Conservation (phyloP, 2,888 invertebrate species). For the Chirona hameri region DNA sequence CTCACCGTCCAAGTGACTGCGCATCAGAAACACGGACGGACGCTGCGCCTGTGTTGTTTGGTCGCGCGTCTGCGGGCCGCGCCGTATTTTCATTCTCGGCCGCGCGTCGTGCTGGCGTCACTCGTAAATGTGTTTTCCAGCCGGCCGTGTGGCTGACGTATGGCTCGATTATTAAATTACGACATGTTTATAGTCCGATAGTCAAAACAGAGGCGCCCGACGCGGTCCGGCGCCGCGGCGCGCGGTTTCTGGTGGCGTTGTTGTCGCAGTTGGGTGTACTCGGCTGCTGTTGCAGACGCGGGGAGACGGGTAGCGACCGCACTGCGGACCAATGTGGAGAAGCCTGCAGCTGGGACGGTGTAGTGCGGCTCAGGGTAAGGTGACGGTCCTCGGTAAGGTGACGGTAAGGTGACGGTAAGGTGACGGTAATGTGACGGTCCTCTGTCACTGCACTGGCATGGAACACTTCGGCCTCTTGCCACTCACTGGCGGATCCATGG, state of each 20-base stretch:
- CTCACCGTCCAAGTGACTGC: not conserved
- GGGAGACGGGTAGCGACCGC: not conserved
- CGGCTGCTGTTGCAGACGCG: not conserved
- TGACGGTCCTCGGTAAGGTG: too few relatives aligned
- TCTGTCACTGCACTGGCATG: too few relatives aligned
- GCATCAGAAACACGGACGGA: not conserved
- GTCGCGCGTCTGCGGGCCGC: not conserved
- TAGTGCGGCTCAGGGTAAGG: too few relatives aligned
- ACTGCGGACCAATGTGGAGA: too few relatives aligned
- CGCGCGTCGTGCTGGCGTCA: not conserved
- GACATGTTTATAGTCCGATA: conserved; percentile 4
- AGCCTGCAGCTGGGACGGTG: too few relatives aligned
- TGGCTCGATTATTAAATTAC: conserved; percentile 4
- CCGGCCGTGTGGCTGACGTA: not conserved
- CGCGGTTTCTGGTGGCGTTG: not conserved
- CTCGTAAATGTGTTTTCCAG: conserved; percentile 22
- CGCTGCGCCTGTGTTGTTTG: not conserved
- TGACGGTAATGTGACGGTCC: too few relatives aligned
- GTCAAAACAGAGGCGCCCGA: not conserved
- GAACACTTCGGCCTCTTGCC: too few relatives aligned
- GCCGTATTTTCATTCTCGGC: not conserved
- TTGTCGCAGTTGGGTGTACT: not conserved
- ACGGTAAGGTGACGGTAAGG: too few relatives aligned
- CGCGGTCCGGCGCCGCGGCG: not conserved
- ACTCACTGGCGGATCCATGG: too few relatives aligned